Conservation (phyloP, 2,888 invertebrate genomes). For the Athalia cordata region DNA sequence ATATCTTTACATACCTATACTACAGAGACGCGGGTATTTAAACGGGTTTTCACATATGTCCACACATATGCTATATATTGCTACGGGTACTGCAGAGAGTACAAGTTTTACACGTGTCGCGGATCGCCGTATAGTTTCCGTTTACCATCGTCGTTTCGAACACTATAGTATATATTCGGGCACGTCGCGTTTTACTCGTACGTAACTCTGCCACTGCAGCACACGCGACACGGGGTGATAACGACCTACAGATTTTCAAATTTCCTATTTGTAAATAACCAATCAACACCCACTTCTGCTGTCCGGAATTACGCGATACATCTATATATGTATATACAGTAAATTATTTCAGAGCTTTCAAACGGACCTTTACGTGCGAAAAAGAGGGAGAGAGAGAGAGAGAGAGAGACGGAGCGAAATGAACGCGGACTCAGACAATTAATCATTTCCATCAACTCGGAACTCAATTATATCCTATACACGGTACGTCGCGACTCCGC, state of each 20-base stretch:
- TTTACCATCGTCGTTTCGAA: too few species aligned
- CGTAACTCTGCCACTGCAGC: too few species aligned
- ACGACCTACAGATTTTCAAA: slow-evolving; percentile 71
- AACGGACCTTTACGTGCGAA: slow-evolving; percentile 3
- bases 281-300: slow-evolving; percentile 62
- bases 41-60: neutral
- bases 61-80: too few species aligned
- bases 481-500: neutral
- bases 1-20: too few species aligned
- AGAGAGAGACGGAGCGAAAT: too few species aligned
- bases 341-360: neutral
- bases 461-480: slow-evolving; percentile 65
- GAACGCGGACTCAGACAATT: slow-evolving; percentile 69
- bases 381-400: slow-evolving; percentile 47
- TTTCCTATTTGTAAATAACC: slow-evolving; percentile 74
- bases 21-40: too few species aligned
- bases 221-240: slow-evolving; percentile 55
- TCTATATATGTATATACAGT: neutral
- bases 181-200: neutral
- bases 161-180: slow-evolving; percentile 9
- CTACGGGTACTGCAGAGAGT: slow-evolving; percentile 3
- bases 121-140: neutral
- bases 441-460: slow-evolving; percentile 73
- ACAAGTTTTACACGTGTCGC: slow-evolving; percentile 24
- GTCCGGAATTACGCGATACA: slow-evolving; percentile 38